Conservation (phyloP, 2,888 invertebrate genomes). For the Apodemia zela region DNA sequence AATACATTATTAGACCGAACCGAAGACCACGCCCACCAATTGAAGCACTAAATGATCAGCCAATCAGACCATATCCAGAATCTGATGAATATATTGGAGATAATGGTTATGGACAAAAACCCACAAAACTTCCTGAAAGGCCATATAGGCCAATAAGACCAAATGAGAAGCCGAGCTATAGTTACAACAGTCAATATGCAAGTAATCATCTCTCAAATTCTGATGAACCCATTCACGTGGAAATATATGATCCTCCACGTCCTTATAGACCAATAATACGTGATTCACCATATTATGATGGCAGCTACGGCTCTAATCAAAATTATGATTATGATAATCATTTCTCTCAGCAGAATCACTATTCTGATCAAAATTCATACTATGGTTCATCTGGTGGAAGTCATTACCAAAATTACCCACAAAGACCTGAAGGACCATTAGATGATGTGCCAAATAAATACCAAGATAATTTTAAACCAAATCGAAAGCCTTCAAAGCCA, state of each 20-base stretch:
- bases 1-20: conserved; percentile 59
- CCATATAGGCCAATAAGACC: conserved; percentile 42
- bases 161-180: conserved; percentile 45
- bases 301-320: conserved; percentile 23
- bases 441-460: conserved; percentile 4
- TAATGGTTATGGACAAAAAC: conserved; percentile 26
- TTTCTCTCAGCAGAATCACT: not conserved
- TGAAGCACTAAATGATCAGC: conserved; percentile 37
- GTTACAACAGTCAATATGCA: conserved; percentile 54
- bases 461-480: conserved; percentile 17
- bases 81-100: conserved; percentile 36
- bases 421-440: not conserved
- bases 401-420: not conserved
- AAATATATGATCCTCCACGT: conserved; percentile 64
- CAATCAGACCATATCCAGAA: conserved; percentile 35
- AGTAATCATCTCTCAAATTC: conserved; percentile 53
- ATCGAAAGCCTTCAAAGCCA: conserved; percentile 30
- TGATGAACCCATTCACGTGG: conserved; percentile 59
- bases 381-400: conserved; percentile 1
- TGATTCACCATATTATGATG: conserved; percentile 42
- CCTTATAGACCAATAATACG: conserved; percentile 51
- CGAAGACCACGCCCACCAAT: conserved; percentile 47
- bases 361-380: not conserved
- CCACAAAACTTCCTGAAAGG: conserved; percentile 40
- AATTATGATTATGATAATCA: conserved; percentile 20